Percentiles rank a stretch among this genome's conserved stretches.
phyloP scores from a whole-genome alignment of 2,888 invertebrate species.

The Empis livida region DNA sequence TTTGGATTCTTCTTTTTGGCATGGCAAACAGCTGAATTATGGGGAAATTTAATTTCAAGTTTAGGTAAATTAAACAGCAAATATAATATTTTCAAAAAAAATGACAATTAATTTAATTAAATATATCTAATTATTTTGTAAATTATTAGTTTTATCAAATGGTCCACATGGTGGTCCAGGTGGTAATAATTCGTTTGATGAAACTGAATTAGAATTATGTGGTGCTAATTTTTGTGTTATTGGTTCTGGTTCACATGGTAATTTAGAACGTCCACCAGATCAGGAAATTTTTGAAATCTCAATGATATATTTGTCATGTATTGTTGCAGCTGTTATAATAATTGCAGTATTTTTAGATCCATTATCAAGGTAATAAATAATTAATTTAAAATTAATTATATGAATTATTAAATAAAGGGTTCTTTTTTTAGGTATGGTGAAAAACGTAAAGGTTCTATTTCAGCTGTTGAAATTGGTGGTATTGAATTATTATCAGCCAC shows the following conservation, averaged over 20 bases:
- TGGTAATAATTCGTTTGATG: constrained; percentile 32
- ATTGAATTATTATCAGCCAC: constrained; percentile 78
- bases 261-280: constrained; percentile 67
- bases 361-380: constrained; percentile 52
- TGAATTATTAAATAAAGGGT: too few species aligned
- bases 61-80: constrained; percentile 40
- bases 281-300: constrained; percentile 80
- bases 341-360: constrained; percentile 84
- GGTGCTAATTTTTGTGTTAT: constrained; percentile 74
- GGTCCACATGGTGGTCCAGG: constrained; percentile 50
- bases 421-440: constrained; percentile 85
- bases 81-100: too few species aligned
- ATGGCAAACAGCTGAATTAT: constrained; percentile 92
- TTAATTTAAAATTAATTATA: too few species aligned
- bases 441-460: constrained; percentile 61
- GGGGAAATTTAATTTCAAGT: constrained; percentile 94
- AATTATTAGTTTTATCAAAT: constrained; percentile 55
- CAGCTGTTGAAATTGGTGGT: constrained; percentile 59
- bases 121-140: too few species aligned
- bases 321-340: constrained; percentile 71
- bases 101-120: too few species aligned
- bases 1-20: constrained; percentile 98
- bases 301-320: constrained; percentile 78
- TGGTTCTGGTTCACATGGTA: constrained; percentile 56
- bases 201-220: constrained; percentile 46